Evolutionary conservation across 2,113 vertebrate genomes (phyloP), one percentile per base, ranked within the genome.

Genomic region (Anser brachyrhynchus): DNA sequence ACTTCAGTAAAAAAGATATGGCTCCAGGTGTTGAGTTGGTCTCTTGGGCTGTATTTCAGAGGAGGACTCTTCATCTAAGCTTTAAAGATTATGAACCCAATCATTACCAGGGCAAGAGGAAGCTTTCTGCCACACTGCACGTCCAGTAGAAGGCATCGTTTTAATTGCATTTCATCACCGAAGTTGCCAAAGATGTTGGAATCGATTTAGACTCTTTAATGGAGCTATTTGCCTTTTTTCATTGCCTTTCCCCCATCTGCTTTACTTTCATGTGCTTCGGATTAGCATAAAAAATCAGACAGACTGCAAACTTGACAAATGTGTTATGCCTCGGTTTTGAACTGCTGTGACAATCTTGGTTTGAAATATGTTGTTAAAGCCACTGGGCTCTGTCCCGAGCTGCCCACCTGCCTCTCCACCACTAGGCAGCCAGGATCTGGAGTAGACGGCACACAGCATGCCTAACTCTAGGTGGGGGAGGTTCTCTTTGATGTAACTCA

Each of bases 281-380:
- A 98, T 98, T 98, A 98, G 97, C 98, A 97, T 98, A 97, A 98
- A 96, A 97, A 65, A 64, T 91, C 89, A 97, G 95, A 93, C 94
- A 94, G 85, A 96, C 91, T 93, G 93, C 89, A 97, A 98, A 98
- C 96, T 98, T 98, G 97, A 96, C 81, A 94, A 97, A 98, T 95
- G 90, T 77, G 84, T 95, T 95, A 92, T 86, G 95, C 89, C 92
- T 97, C 90, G 91, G 92, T 94, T 95, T 92, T 84, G 79, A 96
- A 95, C 88, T 95, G 82, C 92, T 90, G 82, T 85, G 78, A 93
- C 81, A 96, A 93, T 94, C 57, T 82, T 69, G 54, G 41, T 91
- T 89, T 92, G 78, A 72, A 77, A 89, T 61, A 39, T 62, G 92
- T 44, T 92, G 79, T 73, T 83, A 76, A 66, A 93, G 58, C 66